Conservation (phyloP, 1,140 invertebrate genomes). For the Camponotus vicinus region DNA sequence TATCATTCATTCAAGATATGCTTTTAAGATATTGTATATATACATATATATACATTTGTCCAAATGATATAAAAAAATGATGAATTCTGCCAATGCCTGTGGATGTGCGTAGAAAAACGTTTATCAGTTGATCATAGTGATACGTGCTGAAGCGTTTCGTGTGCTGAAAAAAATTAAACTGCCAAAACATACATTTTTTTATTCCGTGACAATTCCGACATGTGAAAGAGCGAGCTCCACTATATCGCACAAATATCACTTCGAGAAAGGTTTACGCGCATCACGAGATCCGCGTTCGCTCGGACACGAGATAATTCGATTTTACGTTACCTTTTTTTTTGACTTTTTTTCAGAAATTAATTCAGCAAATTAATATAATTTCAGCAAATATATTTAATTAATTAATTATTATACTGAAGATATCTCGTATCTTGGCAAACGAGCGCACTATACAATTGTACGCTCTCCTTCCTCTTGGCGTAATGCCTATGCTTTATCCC, state of each 20-base stretch:
- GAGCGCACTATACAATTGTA: background rate
- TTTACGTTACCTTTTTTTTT: slow-evolving; percentile 28
- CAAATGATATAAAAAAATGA: background rate
- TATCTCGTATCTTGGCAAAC: slow-evolving; percentile 1
- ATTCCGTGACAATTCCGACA: background rate
- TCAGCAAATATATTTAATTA: no score
- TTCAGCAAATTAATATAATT: slow-evolving; percentile 15
- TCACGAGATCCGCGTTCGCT: background rate
- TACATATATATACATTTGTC: background rate
- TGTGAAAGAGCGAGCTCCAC: background rate
- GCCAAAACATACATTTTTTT: slow-evolving; percentile 57
- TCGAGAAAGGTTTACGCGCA: background rate
- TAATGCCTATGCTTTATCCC: slow-evolving; percentile 63
- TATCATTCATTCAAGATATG: background rate
- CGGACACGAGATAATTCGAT: slow-evolving; percentile 3
- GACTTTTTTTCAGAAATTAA: slow-evolving; percentile 15
- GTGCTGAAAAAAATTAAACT: slow-evolving; percentile 49
- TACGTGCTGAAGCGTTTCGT: background rate
- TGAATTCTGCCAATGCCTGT: background rate
- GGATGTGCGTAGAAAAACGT: background rate
- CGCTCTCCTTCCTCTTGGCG: slow-evolving; percentile 23
- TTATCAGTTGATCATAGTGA: background rate
- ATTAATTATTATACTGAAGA: background rate
- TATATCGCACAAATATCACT: slow-evolving; percentile 45
- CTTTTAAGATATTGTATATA: background rate